These are phyloP conservation scores for Lepidonotus clava DNA, from an alignment of 2,888 invertebrate genomes.

Conservation along the genomic window DNA sequence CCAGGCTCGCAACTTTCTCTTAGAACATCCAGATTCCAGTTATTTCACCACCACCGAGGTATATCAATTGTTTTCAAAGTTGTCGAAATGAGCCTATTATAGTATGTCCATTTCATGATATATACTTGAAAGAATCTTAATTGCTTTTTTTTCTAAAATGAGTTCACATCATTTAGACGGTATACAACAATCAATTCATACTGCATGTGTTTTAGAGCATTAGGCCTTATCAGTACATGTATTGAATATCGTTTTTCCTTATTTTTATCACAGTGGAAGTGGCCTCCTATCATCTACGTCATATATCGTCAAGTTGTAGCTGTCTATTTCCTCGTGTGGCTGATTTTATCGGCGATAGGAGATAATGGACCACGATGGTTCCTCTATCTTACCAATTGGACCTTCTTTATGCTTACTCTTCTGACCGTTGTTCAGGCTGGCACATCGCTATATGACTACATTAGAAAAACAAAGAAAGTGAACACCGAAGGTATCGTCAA, in stretches of 20 bases:
- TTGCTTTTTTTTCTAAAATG: neutral
- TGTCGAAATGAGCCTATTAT: too few species aligned
- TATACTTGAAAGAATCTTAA: too few species aligned
- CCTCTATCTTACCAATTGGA: constrained; percentile 44
- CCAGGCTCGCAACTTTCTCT: neutral
- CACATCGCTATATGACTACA: neutral
- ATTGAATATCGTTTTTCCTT: too few species aligned
- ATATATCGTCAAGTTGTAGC: constrained; percentile 18
- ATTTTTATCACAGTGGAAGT: constrained; percentile 7
- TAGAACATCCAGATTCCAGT: neutral
- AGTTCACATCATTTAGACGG: neutral
- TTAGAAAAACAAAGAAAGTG: neutral
- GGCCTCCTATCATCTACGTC: neutral
- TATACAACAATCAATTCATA: too few species aligned
- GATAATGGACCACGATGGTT: neutral
- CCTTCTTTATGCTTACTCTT: constrained; percentile 10
- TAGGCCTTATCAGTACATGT: too few species aligned
- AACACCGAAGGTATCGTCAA: too few species aligned
- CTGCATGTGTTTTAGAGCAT: too few species aligned
- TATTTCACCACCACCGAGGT: neutral
- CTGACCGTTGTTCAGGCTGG: neutral
- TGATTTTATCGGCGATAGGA: neutral
- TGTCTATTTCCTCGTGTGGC: constrained; percentile 15
- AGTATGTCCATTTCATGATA: too few species aligned
- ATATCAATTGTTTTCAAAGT: too few species aligned